Evolutionary conservation across 2,888 invertebrate genomes (phyloP), one percentile per base, ranked within the genome.

Genomic region (Bombylius major): DNA sequence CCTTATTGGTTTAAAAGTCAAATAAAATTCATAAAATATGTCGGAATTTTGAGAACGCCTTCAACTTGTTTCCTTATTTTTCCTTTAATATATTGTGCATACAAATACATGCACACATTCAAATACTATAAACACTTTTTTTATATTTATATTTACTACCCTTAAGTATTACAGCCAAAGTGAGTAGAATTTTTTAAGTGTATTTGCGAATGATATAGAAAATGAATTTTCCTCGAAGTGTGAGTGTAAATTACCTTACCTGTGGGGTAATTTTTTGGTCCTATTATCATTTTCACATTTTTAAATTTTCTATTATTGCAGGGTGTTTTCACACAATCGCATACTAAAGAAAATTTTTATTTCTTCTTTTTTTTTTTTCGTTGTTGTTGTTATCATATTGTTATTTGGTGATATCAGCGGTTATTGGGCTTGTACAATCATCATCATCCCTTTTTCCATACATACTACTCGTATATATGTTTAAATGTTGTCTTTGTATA

Each of bases 241-340:
- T 5, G 39, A 36, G 6, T 36, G 9, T 42, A 42, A 42, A 42
- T 42, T 42, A 11, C 39, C 39, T 42, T 42, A 42, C 39, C 39
- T 42, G 36, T 9, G 36, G 51, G 47, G 31, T 47, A 13, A 14
- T 34, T 34, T 36, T 45, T 36, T 9, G 47, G 42, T 4, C 32
- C 34, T 47, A 31, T 46, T 55, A 48, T 49, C 50, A 33, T 47
- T 50, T 12, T n/a, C 31, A n/a, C 31, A n/a, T 42, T 42, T 42
- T 42, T 42, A 4, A 11, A 42, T 42, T 36, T 42, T 42, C 56
- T 58, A 58, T 58, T 58, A 58, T 58, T 56, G 54, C 52, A 53
- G 56, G 55, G 58, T 56, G 51, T 56, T 56, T 55, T 56, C 58
- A 58, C 58, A 58, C 56, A 58, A 58, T 58, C 58, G 51, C 58